Conservation (phyloP, 2,888 invertebrate genomes). For the Dexiosoma caninum region DNA sequence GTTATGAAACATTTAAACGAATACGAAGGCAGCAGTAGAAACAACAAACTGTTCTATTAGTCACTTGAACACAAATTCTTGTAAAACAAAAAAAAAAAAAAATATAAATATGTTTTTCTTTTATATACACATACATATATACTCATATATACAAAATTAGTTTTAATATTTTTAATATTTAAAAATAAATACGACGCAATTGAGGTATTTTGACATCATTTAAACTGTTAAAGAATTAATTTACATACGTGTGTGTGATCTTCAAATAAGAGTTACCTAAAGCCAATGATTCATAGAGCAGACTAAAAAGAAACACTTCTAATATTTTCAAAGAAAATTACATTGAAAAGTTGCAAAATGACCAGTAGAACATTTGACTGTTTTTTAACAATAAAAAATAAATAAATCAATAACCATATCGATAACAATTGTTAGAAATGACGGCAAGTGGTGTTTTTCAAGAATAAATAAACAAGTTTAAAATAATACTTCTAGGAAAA, state of each 20-base stretch:
- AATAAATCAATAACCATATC: constrained; percentile 20
- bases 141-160: not conserved
- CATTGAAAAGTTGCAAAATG: not conserved
- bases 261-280: not conserved
- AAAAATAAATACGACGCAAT: constrained; percentile 15
- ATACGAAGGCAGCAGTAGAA: not conserved
- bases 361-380: not conserved
- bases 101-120: not conserved
- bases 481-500: constrained; percentile 6
- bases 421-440: constrained; percentile 17
- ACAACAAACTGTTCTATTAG: not conserved
- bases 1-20: constrained; percentile 6
- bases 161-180: not conserved
- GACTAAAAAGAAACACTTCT: not conserved
- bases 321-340: constrained; percentile 23
- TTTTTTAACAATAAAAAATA: not conserved
- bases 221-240: not conserved
- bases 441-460: constrained; percentile 23
- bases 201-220: constrained; percentile 29
- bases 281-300: constrained; percentile 2
- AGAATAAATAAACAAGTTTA: not conserved
- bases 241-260: not conserved
- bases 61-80: constrained; percentile 18
- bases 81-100: no score
- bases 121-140: no score